A percentile compares a stretch with the other conserved stretches of the same genome.
These are phyloP conservation scores for Alentia gelatinosa DNA, from an alignment of 2,888 invertebrate species.

Conservation along the genomic window DNA sequence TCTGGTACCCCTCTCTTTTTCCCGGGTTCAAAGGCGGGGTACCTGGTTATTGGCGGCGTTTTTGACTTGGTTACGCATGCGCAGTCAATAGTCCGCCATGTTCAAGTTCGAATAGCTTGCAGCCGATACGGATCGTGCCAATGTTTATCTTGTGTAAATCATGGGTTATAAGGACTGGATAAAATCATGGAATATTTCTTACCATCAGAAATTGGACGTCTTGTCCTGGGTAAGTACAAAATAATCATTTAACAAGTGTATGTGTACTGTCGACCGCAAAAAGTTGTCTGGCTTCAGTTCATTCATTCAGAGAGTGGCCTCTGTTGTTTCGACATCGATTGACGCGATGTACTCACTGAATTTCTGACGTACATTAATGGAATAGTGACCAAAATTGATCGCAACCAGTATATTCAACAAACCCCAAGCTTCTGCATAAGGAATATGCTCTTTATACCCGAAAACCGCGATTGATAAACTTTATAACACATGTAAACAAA, in stretches of 20 bases:
- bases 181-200: slow-evolving; percentile 36
- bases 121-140: neutral
- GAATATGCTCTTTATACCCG: too few relatives aligned
- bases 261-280: neutral
- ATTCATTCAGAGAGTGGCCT: neutral
- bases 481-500: slow-evolving; percentile 33
- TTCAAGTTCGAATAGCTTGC: slow-evolving; percentile 41
- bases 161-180: neutral
- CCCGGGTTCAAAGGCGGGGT: too few relatives aligned
- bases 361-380: neutral
- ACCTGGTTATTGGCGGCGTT: slow-evolving; percentile 49
- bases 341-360: neutral
- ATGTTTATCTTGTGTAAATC: neutral
- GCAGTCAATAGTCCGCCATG: slow-evolving; percentile 39
- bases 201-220: slow-evolving; percentile 43
- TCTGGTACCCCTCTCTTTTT: too few relatives aligned
- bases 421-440: too few relatives aligned
- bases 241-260: neutral
- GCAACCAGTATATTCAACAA: too few relatives aligned
- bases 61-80: slow-evolving; percentile 30
- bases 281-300: neutral
- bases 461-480: neutral
- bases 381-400: too few relatives aligned
- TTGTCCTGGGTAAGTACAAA: slow-evolving; percentile 31
- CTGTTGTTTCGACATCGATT: neutral